Percentiles rank a stretch among this genome's conserved stretches.
Evolutionary conservation across 2,113 vertebrate genomes (phyloP).

Genomic region (Notarius lentiginosus): DNA sequence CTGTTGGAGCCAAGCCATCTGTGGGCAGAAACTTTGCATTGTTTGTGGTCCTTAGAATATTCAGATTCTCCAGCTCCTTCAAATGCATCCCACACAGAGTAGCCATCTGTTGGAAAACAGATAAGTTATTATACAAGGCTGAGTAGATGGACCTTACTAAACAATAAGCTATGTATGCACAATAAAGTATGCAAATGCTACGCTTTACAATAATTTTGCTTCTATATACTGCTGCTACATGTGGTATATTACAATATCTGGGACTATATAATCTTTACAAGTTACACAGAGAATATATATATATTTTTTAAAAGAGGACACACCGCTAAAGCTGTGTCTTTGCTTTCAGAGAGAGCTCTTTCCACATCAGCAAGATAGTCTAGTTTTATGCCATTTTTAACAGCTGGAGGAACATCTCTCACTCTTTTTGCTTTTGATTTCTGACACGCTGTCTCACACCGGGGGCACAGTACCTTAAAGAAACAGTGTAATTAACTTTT

Average conservation of each 20-base stretch:
- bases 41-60: constrained; percentile 80
- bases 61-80: constrained; percentile 86
- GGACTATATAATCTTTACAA: background rate
- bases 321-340: constrained; percentile 87
- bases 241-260: background rate
- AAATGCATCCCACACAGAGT: constrained; percentile 85
- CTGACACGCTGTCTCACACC: constrained; percentile 81
- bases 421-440: constrained; percentile 85
- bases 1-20: constrained; percentile 72
- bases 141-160: background rate
- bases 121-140: constrained; percentile 11
- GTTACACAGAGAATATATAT: background rate
- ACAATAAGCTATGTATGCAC: background rate
- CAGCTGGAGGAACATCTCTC: constrained; percentile 78
- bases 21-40: constrained; percentile 78
- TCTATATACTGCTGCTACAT: background rate
- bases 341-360: constrained; percentile 84
- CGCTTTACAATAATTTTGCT: background rate
- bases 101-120: constrained; percentile 78
- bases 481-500: background rate
- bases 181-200: too few relatives aligned
- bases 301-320: constrained; percentile 50
- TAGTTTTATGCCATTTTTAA: constrained; percentile 73
- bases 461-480: constrained; percentile 86
- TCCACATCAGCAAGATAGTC: constrained; percentile 87